A percentile compares a stretch with the other conserved stretches of the same genome.
Conservation (phyloP, 1,140 invertebrate species). For the Hesperophylax magnus region DNA sequence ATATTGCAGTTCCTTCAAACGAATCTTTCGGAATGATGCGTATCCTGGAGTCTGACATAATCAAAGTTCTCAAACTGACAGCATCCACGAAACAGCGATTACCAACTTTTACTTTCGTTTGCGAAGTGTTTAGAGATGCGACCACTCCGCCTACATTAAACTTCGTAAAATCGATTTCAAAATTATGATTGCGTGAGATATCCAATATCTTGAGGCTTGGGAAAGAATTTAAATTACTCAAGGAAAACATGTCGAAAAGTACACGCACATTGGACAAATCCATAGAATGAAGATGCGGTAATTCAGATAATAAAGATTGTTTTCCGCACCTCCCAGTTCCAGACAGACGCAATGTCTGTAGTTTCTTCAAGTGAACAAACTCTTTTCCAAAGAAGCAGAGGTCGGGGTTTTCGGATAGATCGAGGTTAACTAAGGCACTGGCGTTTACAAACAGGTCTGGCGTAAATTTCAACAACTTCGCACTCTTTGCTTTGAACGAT, state of each 20-base stretch:
- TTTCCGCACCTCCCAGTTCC: neutral
- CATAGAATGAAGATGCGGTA: neutral
- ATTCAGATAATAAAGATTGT: neutral
- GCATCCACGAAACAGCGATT: neutral
- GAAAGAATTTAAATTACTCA: neutral
- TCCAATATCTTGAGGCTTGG: neutral
- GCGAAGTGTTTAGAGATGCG: neutral
- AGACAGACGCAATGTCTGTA: neutral
- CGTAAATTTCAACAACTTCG: neutral
- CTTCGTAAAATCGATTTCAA: neutral
- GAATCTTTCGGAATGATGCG: neutral
- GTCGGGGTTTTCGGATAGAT: neutral
- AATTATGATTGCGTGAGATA: neutral
- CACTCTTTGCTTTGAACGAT: neutral
- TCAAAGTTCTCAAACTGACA: neutral
- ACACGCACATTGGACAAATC: neutral
- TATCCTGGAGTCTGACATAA: neutral
- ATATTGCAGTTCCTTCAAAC: neutral
- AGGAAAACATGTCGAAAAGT: neutral
- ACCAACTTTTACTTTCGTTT: neutral
- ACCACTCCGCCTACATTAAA: neutral
- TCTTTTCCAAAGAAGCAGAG: neutral
- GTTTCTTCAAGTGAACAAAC: neutral
- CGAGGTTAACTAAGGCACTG: neutral
- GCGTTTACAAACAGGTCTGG: neutral